A percentile compares a stretch with the other conserved stretches of the same genome.
Conservation (phyloP, 2,113 vertebrate species). For the Cavia porcellus region DNA sequence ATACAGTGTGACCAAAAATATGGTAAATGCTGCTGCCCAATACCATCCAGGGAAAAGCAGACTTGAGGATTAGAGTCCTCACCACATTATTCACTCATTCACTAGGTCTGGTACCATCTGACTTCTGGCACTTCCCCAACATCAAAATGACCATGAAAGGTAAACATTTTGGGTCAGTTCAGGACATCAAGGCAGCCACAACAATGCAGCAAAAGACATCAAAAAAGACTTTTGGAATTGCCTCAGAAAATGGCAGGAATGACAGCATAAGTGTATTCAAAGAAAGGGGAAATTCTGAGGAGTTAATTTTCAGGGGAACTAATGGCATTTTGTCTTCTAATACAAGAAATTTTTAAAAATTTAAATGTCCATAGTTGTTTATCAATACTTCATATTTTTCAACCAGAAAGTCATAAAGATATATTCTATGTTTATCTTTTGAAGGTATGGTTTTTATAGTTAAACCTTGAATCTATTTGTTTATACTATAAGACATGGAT, state of each 20-base stretch:
- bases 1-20: neutral
- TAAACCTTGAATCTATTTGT: neutral
- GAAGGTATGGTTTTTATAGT: neutral
- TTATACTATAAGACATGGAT: neutral
- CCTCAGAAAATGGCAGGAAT: neutral
- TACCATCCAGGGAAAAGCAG: neutral
- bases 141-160: neutral
- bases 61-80: neutral
- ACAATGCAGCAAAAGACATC: neutral
- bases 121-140: neutral
- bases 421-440: neutral
- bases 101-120: neutral
- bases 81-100: neutral
- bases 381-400: neutral
- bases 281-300: neutral
- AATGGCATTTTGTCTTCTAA: neutral
- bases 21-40: neutral
- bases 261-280: neutral
- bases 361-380: neutral
- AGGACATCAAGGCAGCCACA: neutral
- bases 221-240: neutral
- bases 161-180: neutral
- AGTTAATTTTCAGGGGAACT: neutral
- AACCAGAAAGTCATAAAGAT: neutral
- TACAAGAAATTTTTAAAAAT: neutral